Conservation (phyloP, 2,113 vertebrate species). For the Rallus limicola region DNA sequence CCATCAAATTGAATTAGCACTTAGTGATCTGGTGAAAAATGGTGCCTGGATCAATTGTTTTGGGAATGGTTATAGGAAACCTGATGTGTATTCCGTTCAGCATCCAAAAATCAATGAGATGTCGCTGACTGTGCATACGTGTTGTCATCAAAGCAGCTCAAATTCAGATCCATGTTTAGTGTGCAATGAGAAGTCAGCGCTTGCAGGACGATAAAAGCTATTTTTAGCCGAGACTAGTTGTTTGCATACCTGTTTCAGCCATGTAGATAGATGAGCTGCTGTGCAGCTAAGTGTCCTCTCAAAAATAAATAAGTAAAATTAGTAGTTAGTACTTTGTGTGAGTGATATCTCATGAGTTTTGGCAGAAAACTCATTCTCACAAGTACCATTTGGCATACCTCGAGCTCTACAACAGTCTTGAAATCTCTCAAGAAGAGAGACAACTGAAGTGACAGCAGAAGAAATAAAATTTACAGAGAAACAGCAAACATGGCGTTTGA, state of each 20-base stretch:
- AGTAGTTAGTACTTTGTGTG: neutral
- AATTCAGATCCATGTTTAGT: neutral
- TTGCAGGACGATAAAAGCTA: neutral
- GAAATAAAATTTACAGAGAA: neutral
- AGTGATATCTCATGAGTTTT: neutral
- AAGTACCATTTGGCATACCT: neutral
- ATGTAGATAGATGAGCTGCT: neutral
- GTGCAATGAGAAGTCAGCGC: neutral
- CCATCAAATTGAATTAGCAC: constrained; percentile 65
- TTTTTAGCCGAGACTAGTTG: constrained; percentile 2
- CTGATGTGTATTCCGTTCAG: neutral
- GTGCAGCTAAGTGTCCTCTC: neutral
- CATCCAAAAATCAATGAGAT: constrained; percentile 48
- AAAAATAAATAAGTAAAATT: neutral
- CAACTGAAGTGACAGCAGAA: neutral
- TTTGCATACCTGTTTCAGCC: neutral
- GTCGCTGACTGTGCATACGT: neutral
- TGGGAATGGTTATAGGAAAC: constrained; percentile 28
- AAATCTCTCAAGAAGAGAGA: neutral
- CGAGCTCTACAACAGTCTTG: neutral
- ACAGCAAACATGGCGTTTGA: neutral
- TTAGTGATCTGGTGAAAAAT: constrained; percentile 56
- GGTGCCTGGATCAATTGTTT: constrained; percentile 48
- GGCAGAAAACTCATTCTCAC: neutral
- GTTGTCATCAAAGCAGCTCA: neutral